Base-by-base conservation (phyloP, 1,140 invertebrate species). In the Pogonognathellus flavescens region DNA sequence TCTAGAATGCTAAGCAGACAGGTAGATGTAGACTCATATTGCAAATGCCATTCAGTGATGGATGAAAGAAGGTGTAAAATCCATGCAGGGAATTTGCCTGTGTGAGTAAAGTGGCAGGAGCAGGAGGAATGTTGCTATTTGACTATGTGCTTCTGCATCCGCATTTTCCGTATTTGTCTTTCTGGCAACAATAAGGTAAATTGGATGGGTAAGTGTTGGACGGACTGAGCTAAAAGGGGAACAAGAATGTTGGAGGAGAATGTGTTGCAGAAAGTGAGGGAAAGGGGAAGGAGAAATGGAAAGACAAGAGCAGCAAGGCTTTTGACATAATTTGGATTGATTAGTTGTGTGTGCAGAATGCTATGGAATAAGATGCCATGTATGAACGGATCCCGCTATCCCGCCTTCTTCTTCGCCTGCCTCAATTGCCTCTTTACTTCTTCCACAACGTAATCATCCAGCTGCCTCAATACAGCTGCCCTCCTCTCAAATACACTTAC, bases 291-390 rank as follows among this genome's bases (percentile, higher is more conserved):
- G 25, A 9, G 49, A 16, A 18, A 31, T 76, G 70, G 49, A 50
- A 31, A 76, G 11, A 49, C 5, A 49, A 50, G 31, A 49, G 31
- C 49, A 41, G 18, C 11, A 57, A 31, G 25, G 70, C 25, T 76
- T 76, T 49, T 76, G 70, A 76, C 70, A 76, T 76, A 76, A 76
- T 76, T 76, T 18, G 41, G 70, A 76, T 76, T 76, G 70, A 76
- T 76, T 76, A 50, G 70, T 76, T 76, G 70, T 76, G 31, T 76
- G 70, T 50, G 25, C 70, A 76, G 14, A 41, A 76, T 31, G 16
- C 14, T 49, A 76, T 76, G 70, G 70, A 76, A 76, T 76, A 76
- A 76, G 70, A 76, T 76, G 70, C 70, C 70, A 14, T 16, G 70
- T 49, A 76, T 76, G 41, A 76, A 76, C 49, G 70, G 41, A 76